A percentile compares a stretch with the other conserved stretches of the same genome.
Evolutionary conservation across 2,888 invertebrate genomes (phyloP).

Genomic region (Ptychoptera albimana): DNA sequence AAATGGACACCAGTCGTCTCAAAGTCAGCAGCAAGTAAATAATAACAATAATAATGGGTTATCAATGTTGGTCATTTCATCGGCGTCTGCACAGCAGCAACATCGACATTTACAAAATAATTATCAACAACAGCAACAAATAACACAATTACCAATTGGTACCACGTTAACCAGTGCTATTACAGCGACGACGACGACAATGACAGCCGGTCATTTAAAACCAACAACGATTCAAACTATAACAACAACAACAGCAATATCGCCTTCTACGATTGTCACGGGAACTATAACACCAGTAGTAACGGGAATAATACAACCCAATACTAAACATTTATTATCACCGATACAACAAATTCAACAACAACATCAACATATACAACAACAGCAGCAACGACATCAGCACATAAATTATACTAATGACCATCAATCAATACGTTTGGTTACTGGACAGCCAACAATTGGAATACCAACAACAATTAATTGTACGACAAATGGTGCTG

Average conservation of each 20-base stretch:
- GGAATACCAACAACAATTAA: no score
- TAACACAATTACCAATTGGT: conserved; percentile 2
- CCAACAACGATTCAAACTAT: conserved; percentile 14
- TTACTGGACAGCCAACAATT: conserved; percentile 19
- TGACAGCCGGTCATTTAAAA: no score
- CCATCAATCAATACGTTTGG: conserved; percentile 11
- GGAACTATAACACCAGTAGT: conserved; percentile 11
- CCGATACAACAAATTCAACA: neutral
- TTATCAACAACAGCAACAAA: neutral
- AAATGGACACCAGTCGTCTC: conserved; percentile 14
- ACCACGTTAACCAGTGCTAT: neutral
- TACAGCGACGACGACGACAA: no score
- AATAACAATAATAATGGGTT: neutral
- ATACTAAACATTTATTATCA: neutral
- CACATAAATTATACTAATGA: no score
- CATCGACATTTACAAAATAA: neutral
- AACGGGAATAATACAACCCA: conserved; percentile 1
- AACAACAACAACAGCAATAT: conserved; percentile 7
- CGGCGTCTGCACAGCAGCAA: conserved; percentile 2
- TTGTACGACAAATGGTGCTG: no score
- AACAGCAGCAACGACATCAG: conserved; percentile 6
- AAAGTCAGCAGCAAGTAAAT: neutral
- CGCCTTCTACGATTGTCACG: conserved; percentile 2
- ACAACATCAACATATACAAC: conserved; percentile 8
- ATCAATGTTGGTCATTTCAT: conserved; percentile 1